Evolutionary conservation across 2,888 invertebrate genomes (phyloP).

Genomic region (Conomelus anceps): DNA sequence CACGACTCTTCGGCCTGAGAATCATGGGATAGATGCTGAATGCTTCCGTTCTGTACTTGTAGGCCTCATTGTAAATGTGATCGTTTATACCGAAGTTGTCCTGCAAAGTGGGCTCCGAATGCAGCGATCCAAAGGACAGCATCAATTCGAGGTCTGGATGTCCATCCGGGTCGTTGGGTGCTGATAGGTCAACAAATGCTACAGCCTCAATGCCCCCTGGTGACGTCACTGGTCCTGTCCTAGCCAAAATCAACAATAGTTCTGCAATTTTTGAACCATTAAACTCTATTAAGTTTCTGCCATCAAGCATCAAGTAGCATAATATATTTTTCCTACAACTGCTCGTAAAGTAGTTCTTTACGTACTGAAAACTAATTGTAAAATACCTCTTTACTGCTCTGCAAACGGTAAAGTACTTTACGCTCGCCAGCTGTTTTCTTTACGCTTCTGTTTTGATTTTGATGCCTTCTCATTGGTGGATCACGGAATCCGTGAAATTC

Average conservation of each 20-base stretch:
- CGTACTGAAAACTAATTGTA: too few relatives aligned
- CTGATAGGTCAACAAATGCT: constrained; percentile 54
- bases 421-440: too few relatives aligned
- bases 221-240: constrained; percentile 52
- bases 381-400: too few relatives aligned
- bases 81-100: constrained; percentile 50
- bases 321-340: too few relatives aligned
- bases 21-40: constrained; percentile 57
- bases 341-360: too few relatives aligned
- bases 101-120: constrained; percentile 45
- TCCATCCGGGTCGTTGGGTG: constrained; percentile 48
- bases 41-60: constrained; percentile 42
- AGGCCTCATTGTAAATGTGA: constrained; percentile 43
- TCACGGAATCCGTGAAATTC: too few relatives aligned
- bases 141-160: constrained; percentile 62
- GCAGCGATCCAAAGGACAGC: constrained; percentile 51
- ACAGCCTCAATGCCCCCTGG: constrained; percentile 63
- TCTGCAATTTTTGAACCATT: too few relatives aligned
- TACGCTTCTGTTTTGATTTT: too few relatives aligned
- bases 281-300: too few relatives aligned
- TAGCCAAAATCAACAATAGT: not conserved
- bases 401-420: too few relatives aligned
- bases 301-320: too few relatives aligned
- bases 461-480: too few relatives aligned
- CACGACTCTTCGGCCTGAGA: constrained; percentile 60